phyloP scores from a whole-genome alignment of 2,797 vertebrate species.

The Tokudaia tokunoshimensis region DNA sequence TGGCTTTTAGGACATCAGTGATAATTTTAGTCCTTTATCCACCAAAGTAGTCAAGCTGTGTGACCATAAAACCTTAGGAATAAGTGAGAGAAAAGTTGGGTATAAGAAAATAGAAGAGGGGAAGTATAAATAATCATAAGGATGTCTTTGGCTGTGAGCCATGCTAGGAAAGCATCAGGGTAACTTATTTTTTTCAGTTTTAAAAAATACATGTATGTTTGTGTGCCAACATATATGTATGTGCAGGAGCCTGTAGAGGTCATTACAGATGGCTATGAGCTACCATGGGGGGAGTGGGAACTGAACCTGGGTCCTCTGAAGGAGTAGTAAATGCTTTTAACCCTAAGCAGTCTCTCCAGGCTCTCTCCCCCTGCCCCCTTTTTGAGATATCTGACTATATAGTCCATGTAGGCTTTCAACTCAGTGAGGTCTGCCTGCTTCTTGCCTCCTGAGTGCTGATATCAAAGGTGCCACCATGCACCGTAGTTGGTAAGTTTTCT shows the following conservation, averaged over 20 bases:
- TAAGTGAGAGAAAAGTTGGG: background rate
- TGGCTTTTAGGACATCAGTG: background rate
- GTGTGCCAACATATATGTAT: background rate
- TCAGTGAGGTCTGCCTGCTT: no score
- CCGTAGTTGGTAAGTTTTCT: no score
- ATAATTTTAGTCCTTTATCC: background rate
- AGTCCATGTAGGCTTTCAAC: no score
- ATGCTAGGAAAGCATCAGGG: background rate
- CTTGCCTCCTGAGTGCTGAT: no score
- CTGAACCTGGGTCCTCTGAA: no score
- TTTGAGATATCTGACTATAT: no score
- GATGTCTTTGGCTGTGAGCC: background rate
- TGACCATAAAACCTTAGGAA: background rate
- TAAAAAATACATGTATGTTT: background rate
- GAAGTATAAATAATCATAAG: background rate
- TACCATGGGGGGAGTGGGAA: no score
- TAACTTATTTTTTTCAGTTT: background rate
- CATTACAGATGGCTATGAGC: background rate
- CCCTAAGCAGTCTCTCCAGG: no score
- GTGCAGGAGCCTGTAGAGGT: background rate
- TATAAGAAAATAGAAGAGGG: background rate
- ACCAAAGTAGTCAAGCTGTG: background rate
- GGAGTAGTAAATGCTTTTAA: no score
- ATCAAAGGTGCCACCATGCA: no score
- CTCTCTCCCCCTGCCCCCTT: no score